Conservation (phyloP, 2,113 vertebrate species). For the Proteles cristata region DNA sequence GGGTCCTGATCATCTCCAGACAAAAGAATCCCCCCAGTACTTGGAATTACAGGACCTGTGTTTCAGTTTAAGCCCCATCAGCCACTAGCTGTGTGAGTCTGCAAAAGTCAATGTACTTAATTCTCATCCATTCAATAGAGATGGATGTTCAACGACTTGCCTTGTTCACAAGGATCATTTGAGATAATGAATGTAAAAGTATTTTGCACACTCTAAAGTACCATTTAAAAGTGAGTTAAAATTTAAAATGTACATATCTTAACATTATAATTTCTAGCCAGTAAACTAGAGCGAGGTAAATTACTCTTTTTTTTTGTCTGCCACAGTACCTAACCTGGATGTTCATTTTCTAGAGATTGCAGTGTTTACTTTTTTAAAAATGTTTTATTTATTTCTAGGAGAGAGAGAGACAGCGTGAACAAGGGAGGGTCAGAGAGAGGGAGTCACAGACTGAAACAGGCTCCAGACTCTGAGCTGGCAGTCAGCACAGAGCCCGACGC, state of each 20-base stretch:
- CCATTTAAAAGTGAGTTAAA: not conserved
- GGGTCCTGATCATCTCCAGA: not conserved
- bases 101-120: not conserved
- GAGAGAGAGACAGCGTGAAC: no score
- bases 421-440: no score
- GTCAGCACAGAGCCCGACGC: no score
- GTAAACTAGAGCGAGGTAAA: not conserved
- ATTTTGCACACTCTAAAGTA: not conserved
- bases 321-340: not conserved
- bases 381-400: no score
- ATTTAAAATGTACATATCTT: not conserved
- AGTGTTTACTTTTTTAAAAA: no score
- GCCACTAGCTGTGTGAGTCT: not conserved
- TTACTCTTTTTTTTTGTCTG: not conserved
- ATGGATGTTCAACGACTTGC: not conserved
- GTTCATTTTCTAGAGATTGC: not conserved
- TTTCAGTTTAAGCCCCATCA: not conserved
- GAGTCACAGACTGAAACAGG: no score
- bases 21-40: not conserved
- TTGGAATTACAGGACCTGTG: not conserved
- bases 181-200: conserved; percentile 8
- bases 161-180: not conserved
- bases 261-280: not conserved
- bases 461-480: no score
- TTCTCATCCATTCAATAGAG: not conserved